phyloP scores from a whole-genome alignment of 92 coral and sea anemone genomes.

The Muricea muricata region DNA sequence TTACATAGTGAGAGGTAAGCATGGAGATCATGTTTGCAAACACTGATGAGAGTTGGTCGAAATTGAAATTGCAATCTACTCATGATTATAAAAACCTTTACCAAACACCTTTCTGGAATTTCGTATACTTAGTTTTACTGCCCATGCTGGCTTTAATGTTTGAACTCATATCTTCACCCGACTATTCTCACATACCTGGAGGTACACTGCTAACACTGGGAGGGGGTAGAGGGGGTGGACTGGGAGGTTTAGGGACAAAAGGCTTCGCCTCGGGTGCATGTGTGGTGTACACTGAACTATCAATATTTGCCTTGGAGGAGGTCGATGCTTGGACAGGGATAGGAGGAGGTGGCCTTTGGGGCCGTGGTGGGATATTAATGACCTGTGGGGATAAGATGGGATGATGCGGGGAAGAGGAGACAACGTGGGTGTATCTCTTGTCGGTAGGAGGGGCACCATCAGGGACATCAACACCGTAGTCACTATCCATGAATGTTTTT shows the following conservation, averaged over 20 bases:
- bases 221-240: neutral
- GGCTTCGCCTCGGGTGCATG: neutral
- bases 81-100: too few relatives aligned
- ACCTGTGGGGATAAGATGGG: too few relatives aligned
- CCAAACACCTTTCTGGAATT: too few relatives aligned
- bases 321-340: slow-evolving; percentile 36
- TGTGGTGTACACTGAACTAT: neutral
- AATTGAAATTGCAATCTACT: too few relatives aligned
- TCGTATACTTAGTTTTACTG: too few relatives aligned
- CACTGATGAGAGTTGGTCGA: too few relatives aligned
- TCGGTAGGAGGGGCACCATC: slow-evolving; percentile 47
- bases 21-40: too few relatives aligned
- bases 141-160: too few relatives aligned
- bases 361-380: slow-evolving; percentile 66
- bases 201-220: neutral
- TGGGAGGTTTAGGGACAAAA: slow-evolving; percentile 6
- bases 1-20: too few relatives aligned
- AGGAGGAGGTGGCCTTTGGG: slow-evolving; percentile 64
- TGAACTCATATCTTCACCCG: neutral
- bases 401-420: slow-evolving; percentile 64
- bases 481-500: slow-evolving; percentile 79
- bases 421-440: slow-evolving; percentile 72
- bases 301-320: neutral
- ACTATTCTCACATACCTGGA: slow-evolving; percentile 13
- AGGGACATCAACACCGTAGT: slow-evolving; percentile 47